Conservation (phyloP, 2,797 vertebrate genomes). For the Halcyon chelicuti region DNA sequence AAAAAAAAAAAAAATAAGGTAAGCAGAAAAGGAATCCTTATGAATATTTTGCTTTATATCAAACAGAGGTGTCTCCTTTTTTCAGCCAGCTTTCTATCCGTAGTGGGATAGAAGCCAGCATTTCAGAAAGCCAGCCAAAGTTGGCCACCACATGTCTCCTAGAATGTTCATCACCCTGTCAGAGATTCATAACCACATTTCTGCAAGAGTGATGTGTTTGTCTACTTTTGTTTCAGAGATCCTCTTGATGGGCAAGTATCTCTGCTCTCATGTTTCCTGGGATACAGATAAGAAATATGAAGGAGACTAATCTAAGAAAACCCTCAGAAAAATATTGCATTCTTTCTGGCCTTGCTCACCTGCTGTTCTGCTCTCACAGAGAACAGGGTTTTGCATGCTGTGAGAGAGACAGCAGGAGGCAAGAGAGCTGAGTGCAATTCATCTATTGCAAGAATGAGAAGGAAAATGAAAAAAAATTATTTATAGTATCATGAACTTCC, state of each 20-base stretch:
- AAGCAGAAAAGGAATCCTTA: neutral
- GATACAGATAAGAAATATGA: neutral
- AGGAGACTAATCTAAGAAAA: neutral
- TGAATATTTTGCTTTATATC: neutral
- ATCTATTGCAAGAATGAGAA: neutral
- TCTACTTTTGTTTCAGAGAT: neutral
- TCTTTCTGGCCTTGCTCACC: neutral
- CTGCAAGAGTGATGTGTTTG: neutral
- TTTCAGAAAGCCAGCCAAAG: neutral
- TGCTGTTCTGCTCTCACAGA: neutral
- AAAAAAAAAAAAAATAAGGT: fast-evolving
- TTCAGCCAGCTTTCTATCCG: neutral
- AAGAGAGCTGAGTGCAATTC: neutral
- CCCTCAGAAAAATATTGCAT: neutral
- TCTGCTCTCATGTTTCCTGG: neutral
- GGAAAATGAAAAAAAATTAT: neutral
- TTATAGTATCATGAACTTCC: neutral
- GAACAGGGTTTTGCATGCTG: neutral
- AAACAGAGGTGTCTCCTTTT: neutral
- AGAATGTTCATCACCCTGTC: neutral
- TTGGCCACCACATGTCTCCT: neutral
- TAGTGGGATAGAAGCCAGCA: neutral
- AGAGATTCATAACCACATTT: neutral
- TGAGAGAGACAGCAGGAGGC: neutral
- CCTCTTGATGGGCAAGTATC: neutral